Evolutionary conservation across 2,888 invertebrate species (phyloP).

Genomic region (Pomacea canaliculata): DNA sequence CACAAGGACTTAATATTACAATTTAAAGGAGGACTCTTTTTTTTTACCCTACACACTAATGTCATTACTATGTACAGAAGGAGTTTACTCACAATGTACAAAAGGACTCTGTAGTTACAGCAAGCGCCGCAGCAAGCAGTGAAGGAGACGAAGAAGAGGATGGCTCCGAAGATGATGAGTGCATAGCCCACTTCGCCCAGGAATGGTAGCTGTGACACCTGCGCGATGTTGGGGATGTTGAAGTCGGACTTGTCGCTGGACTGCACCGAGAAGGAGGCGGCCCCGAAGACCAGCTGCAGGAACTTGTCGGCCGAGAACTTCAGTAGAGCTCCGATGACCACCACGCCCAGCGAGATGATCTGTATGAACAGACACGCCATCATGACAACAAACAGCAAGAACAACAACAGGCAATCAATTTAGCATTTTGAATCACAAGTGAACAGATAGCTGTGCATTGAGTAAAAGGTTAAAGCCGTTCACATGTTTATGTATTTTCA

Average conservation of each 20-base stretch:
- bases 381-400: no score
- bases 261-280: no score
- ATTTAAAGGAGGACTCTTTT: no score
- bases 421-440: no score
- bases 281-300: slow-evolving; percentile 1
- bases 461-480: no score
- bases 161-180: slow-evolving; percentile 84
- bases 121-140: slow-evolving; percentile 93
- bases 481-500: no score
- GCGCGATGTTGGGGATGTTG: neutral
- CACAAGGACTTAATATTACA: no score
- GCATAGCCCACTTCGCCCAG: slow-evolving; percentile 10
- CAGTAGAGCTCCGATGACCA: slow-evolving; percentile 18
- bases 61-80: no score
- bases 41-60: no score
- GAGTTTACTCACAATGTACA: slow-evolving; percentile 23
- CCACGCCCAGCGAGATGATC: slow-evolving; percentile 17
- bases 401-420: no score
- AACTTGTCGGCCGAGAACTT: slow-evolving; percentile 19
- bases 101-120: slow-evolving; percentile 27
- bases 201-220: slow-evolving; percentile 6
- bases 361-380: neutral
- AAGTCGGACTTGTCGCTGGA: neutral
- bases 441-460: no score
- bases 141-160: slow-evolving; percentile 92